Percentiles rank a stretch among this genome's conserved stretches.
Conservation (phyloP, 2,888 invertebrate genomes). For the Allolobophora icterica region DNA sequence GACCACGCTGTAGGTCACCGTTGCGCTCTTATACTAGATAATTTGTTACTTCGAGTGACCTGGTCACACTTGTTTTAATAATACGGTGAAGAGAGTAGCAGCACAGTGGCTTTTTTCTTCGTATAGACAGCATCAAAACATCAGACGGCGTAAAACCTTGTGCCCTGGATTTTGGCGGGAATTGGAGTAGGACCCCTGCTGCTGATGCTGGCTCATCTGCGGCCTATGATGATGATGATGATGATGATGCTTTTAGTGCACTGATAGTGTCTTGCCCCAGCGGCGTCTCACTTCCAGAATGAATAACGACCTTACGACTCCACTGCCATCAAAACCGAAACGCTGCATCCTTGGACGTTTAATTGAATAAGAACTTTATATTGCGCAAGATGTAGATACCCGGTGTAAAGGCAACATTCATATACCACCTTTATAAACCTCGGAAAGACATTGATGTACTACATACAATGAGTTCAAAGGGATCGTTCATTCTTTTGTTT, state of each 20-base stretch:
- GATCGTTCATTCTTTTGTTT: too few species aligned
- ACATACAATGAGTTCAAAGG: too few species aligned
- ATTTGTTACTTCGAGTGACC: not conserved
- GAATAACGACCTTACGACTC: not conserved
- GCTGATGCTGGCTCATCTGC: not conserved
- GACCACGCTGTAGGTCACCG: not conserved
- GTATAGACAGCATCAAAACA: not conserved
- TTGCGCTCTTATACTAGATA: not conserved
- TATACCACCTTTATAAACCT: not conserved
- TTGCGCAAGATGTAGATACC: not conserved
- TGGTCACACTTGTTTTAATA: not conserved
- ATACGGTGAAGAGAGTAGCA: not conserved
- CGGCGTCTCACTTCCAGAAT: not conserved
- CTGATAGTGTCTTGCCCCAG: not conserved
- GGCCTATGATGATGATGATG: not conserved
- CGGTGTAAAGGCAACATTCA: not conserved
- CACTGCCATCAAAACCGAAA: not conserved
- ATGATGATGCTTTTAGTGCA: not conserved
- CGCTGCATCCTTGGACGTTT: not conserved
- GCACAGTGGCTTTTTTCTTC: not conserved
- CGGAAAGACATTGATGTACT: not conserved
- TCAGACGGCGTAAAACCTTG: not conserved
- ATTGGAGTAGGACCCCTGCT: not conserved
- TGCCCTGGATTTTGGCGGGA: conserved; percentile 17
- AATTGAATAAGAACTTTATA: not conserved